phyloP scores from a whole-genome alignment of 2,888 invertebrate genomes.

The Coremacera marginata region DNA sequence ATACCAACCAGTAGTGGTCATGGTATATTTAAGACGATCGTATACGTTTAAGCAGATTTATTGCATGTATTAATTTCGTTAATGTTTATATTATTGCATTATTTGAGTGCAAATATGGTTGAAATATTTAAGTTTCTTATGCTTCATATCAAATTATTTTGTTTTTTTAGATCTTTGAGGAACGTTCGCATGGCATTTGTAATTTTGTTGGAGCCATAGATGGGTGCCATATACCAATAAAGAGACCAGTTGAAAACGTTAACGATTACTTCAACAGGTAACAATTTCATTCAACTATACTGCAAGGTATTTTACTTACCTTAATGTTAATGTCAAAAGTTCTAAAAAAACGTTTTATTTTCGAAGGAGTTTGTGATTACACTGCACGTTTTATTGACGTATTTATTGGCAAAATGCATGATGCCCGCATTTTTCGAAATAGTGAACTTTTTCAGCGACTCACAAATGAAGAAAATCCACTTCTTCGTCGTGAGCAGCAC shows the following conservation, averaged over 20 bases:
- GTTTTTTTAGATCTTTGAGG: slow-evolving; percentile 10
- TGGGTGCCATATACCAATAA: slow-evolving; percentile 29
- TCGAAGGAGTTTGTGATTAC: slow-evolving; percentile 16
- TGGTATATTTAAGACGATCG: too few relatives aligned
- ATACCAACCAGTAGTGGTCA: slow-evolving; percentile 8
- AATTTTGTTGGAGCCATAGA: slow-evolving; percentile 14
- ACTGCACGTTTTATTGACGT: slow-evolving; percentile 15
- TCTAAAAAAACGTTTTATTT: background rate
- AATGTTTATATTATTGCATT: background rate
- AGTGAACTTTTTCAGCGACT: background rate
- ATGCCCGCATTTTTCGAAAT: background rate
- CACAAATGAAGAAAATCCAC: background rate
- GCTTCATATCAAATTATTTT: background rate
- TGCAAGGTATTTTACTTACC: slow-evolving; percentile 16
- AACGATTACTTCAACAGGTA: slow-evolving; percentile 14
- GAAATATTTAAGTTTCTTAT: background rate
- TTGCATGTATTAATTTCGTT: background rate
- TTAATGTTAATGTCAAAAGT: background rate
- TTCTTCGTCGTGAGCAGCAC: background rate
- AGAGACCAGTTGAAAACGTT: slow-evolving; percentile 1
- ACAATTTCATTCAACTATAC: slow-evolving; percentile 12
- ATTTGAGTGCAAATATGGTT: too few relatives aligned
- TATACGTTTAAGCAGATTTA: too few relatives aligned
- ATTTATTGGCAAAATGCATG: slow-evolving; percentile 28
- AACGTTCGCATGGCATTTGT: background rate